Conservation (phyloP, 2,888 invertebrate species). For the Melikaiella ostensackeni region DNA sequence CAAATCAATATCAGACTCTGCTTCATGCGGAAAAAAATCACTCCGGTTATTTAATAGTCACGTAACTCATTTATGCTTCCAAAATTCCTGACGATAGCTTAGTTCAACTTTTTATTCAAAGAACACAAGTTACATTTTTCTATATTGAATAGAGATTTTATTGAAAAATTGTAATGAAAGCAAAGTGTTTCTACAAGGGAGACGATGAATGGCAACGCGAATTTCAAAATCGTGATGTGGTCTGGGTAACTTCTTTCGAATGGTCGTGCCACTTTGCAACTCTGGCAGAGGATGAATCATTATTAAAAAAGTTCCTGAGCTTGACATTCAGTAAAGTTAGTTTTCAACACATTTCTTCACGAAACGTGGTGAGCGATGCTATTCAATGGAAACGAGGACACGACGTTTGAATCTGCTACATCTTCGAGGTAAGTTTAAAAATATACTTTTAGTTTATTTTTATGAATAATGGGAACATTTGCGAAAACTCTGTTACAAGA, state of each 20-base stretch:
- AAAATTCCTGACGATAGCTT: no score
- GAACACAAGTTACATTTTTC: no score
- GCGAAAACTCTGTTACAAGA: neutral
- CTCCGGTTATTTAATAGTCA: no score
- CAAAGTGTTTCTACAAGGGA: neutral
- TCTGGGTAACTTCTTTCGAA: slow-evolving; percentile 41
- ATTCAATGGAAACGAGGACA: slow-evolving; percentile 25
- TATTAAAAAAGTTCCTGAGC: slow-evolving; percentile 52
- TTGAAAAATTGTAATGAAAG: neutral
- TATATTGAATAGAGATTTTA: neutral
- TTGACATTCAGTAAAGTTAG: slow-evolving; percentile 46
- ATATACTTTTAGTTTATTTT: neutral
- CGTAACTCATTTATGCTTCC: no score
- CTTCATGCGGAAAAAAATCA: no score
- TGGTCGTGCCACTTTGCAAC: slow-evolving; percentile 42
- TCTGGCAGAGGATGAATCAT: slow-evolving; percentile 47
- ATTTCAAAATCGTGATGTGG: slow-evolving; percentile 36
- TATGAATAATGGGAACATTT: neutral
- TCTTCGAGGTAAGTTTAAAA: neutral
- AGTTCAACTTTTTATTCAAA: no score
- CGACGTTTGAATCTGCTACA: neutral
- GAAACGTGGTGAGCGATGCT: neutral
- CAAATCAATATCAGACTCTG: no score
- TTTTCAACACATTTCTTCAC: slow-evolving; percentile 25
- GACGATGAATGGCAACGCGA: neutral